Evolutionary conservation across 2,797 vertebrate genomes (phyloP).

Genomic region (Bufotes viridis): DNA sequence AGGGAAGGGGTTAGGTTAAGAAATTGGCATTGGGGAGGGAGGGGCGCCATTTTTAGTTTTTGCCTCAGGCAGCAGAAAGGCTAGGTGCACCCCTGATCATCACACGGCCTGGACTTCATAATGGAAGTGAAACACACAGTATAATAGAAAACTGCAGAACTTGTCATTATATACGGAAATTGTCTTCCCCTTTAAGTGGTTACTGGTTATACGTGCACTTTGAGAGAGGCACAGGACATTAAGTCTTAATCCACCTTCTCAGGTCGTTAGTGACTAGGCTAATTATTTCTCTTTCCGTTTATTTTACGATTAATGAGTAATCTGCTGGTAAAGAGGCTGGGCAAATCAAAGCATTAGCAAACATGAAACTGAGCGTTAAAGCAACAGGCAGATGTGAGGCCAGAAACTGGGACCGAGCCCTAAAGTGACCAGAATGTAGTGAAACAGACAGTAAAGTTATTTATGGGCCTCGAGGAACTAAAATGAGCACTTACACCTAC

Average conservation of each 20-base stretch:
- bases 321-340: neutral
- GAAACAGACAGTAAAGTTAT: too few relatives aligned
- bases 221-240: neutral
- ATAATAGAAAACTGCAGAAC: neutral
- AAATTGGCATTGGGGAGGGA: too few relatives aligned
- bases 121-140: neutral
- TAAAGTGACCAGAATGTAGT: neutral
- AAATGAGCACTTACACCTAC: too few relatives aligned
- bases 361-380: neutral
- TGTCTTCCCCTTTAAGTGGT: neutral
- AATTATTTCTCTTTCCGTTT: conserved; percentile 11
- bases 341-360: neutral
- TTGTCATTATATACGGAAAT: neutral
- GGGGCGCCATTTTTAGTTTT: too few relatives aligned
- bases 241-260: neutral
- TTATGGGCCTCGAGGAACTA: too few relatives aligned
- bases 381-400: neutral
- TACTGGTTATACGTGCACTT: neutral
- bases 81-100: too few relatives aligned
- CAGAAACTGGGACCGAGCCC: neutral
- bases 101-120: too few relatives aligned
- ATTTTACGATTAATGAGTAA: conserved; percentile 45
- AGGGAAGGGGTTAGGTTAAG: too few relatives aligned
- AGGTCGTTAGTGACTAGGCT: neutral
- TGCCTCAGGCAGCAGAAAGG: too few relatives aligned